Evolutionary conservation across 1,140 invertebrate genomes (phyloP).

Genomic region (Acromyrmex charruanus): DNA sequence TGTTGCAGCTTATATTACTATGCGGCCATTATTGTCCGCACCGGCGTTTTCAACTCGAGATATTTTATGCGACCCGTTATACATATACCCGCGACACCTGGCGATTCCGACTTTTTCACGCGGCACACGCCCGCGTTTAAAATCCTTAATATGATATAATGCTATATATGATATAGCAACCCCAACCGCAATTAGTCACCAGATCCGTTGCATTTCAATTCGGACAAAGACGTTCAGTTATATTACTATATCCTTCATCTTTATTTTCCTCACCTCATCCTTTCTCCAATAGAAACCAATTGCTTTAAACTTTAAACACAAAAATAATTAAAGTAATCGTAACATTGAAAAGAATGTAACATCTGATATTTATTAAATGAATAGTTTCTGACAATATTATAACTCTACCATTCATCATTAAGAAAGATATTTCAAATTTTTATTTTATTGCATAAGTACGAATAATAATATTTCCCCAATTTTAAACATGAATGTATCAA

Average conservation of each 20-base stretch:
- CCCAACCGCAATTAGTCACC: constrained; percentile 43
- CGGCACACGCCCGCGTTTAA: constrained; percentile 31
- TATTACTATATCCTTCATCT: neutral
- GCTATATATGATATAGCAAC: constrained; percentile 14
- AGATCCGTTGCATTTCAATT: constrained; percentile 9
- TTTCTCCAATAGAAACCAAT: neutral
- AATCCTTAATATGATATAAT: constrained; percentile 32
- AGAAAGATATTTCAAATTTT: neutral
- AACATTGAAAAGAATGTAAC: neutral
- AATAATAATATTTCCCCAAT: neutral
- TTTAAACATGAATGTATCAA: neutral
- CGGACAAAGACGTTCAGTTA: constrained; percentile 5
- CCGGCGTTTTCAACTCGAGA: constrained; percentile 41
- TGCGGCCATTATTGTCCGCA: constrained; percentile 23
- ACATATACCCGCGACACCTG: constrained; percentile 28
- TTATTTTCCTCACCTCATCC: neutral
- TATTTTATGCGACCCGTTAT: constrained; percentile 44
- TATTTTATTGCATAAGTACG: neutral
- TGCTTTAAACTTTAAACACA: neutral
- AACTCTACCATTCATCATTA: neutral
- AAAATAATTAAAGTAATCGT: neutral
- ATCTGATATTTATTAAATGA: neutral
- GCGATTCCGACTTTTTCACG: constrained; percentile 48
- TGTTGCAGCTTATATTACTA: constrained; percentile 40
- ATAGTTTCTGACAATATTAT: neutral